phyloP scores from a whole-genome alignment of 2,113 vertebrate genomes.

The Brachypodius melanocephalos region DNA sequence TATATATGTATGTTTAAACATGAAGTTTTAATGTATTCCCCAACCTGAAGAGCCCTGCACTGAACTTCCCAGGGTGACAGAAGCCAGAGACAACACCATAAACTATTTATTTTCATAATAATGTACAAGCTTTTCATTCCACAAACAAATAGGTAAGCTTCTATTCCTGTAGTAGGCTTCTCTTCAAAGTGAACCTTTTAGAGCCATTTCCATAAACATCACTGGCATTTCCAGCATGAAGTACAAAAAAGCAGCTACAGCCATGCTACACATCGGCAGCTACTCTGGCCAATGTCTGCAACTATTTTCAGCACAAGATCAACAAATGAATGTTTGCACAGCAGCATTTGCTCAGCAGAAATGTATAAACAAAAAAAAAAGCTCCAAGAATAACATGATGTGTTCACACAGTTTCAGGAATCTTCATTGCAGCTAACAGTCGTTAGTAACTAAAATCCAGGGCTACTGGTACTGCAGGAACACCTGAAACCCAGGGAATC shows the following conservation, averaged over 20 bases:
- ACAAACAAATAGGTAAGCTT: background rate
- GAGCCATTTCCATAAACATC: background rate
- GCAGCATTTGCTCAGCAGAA: conserved; percentile 43
- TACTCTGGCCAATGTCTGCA: background rate
- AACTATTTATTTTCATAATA: background rate
- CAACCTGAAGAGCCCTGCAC: background rate
- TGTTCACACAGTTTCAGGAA: conserved; percentile 1
- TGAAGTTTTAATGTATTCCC: background rate
- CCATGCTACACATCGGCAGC: background rate
- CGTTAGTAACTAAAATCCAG: background rate
- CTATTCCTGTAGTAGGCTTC: background rate
- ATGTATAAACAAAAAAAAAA: conserved; percentile 11
- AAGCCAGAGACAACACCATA: background rate
- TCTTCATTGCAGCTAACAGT: background rate
- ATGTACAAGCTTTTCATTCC: background rate
- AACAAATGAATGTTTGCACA: conserved; percentile 26
- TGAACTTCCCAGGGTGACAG: background rate
- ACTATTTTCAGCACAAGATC: conserved; percentile 47
- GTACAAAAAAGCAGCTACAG: background rate
- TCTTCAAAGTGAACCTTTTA: background rate
- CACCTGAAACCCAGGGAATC: background rate
- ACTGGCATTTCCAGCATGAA: background rate
- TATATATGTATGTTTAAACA: background rate
- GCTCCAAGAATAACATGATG: background rate
- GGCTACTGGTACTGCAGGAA: background rate